Base-by-base conservation (phyloP, 2,113 vertebrate species). In the Podiceps cristatus region DNA sequence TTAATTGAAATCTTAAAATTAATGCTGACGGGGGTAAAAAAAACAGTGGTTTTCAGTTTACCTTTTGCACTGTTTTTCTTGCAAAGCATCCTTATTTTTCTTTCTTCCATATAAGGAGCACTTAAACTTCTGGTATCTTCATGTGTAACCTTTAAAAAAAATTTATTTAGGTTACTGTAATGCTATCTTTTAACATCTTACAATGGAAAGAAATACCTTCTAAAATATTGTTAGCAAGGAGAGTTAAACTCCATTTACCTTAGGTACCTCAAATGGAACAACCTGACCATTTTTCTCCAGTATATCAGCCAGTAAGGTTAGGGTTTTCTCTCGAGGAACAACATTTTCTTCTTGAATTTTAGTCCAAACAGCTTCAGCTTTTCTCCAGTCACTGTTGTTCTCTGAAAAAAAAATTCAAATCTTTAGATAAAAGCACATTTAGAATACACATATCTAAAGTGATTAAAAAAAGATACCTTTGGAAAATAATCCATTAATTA, bases 331-430 rank as follows among this genome's bases (percentile, higher is more conserved):
- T 64, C 98, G 98, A 66, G 99, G 99, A 97, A 99, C 98, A 85
- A 99, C 17, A 86, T 99, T 99, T 98, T 99, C 99, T 94, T 99
- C 99, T 96, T 99, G 99, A 97, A 99, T 99, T 98, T 99, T 99
- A 63, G 98, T 99, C 99, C 99, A 99, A 66, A 96, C 42, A 19
- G 97, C 95, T 50, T 99, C 99, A 50, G 99, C 99, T 92, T 98
- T 99, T 92, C 88, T 18, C 98, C 98, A 99, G 96, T 99, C 96
- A 45, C 97, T 95, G 6, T 88, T 99, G 37, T 97, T 76, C 69
- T 98, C 99, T 99, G 97, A 80, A 98, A 97, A 78, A 78, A 91
- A 67, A 40, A 88, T 75, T 52, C 11, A 85, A 24, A 49, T 33
- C 22, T 85, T 93, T 44, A 80, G 19, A 73, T 24, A 78, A 76